Conservation (phyloP, 2,888 invertebrate genomes). For the Thysanoteuthis rhombus region DNA sequence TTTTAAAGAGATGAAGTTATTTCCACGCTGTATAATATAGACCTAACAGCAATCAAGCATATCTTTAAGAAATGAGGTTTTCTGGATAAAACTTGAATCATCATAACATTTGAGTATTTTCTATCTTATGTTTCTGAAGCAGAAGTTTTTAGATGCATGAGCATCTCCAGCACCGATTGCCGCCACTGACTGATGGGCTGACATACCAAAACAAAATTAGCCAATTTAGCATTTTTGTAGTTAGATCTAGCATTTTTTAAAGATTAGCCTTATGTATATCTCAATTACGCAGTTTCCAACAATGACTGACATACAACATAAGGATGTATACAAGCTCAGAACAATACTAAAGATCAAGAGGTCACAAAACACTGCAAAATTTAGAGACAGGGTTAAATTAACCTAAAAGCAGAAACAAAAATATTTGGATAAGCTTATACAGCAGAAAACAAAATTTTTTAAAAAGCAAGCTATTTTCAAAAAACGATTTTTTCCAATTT, state of each 20-base stretch:
- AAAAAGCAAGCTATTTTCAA: too few relatives aligned
- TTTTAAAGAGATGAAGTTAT: not conserved
- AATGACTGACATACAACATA: not conserved
- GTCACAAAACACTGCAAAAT: not conserved
- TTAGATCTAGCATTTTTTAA: too few relatives aligned
- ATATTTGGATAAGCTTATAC: not conserved
- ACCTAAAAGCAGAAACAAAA: not conserved
- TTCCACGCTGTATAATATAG: too few relatives aligned
- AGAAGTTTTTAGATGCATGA: not conserved
- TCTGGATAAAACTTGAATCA: not conserved
- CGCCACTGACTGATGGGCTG: too few relatives aligned
- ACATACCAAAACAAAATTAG: too few relatives aligned
- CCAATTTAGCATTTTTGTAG: too few relatives aligned
- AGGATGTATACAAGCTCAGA: not conserved
- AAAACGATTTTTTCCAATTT: too few relatives aligned
- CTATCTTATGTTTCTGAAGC: not conserved
- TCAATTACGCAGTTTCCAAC: too few relatives aligned
- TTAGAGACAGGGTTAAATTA: not conserved
- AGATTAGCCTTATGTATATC: too few relatives aligned
- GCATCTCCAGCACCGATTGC: too few relatives aligned
- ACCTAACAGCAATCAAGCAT: too few relatives aligned
- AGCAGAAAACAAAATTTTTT: not conserved
- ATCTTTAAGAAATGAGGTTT: not conserved
- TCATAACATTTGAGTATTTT: not conserved
- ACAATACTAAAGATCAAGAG: not conserved